Conservation (phyloP, 1,140 invertebrate genomes). For the Lutraria rhynchaena region DNA sequence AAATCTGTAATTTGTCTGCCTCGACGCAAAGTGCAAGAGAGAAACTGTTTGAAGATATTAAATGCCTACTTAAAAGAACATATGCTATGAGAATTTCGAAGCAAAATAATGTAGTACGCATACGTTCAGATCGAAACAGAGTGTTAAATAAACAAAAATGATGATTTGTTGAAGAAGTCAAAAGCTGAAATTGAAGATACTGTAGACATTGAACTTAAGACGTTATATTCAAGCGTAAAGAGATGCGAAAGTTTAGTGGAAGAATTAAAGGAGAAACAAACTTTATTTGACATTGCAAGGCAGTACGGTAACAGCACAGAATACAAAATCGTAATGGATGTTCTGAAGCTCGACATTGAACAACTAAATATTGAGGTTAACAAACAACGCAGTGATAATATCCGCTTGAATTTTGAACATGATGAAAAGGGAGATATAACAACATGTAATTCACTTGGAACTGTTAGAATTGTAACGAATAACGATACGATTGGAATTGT, state of each 20-base stretch:
- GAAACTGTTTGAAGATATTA: not conserved
- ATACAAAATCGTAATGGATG: not conserved
- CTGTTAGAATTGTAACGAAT: not conserved
- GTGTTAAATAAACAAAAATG: too few relatives aligned
- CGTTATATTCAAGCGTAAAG: not conserved
- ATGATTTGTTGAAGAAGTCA: too few relatives aligned
- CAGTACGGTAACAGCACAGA: not conserved
- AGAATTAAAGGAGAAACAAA: not conserved
- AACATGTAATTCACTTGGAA: not conserved
- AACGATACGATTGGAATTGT: not conserved
- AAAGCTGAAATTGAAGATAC: not conserved
- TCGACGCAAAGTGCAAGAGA: too few relatives aligned
- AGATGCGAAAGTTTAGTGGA: not conserved
- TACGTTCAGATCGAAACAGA: too few relatives aligned
- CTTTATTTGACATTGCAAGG: not conserved
- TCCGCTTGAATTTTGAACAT: not conserved
- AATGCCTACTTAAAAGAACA: constrained; percentile 1
- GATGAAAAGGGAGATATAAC: not conserved
- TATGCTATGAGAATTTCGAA: not conserved
- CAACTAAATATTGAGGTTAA: not conserved
- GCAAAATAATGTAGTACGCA: too few relatives aligned
- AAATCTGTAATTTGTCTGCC: not conserved
- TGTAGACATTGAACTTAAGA: not conserved
- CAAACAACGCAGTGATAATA: not conserved
- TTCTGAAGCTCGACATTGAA: not conserved